Base-by-base conservation (phyloP, 2,797 vertebrate genomes). In the Discoglossus pictus region DNA sequence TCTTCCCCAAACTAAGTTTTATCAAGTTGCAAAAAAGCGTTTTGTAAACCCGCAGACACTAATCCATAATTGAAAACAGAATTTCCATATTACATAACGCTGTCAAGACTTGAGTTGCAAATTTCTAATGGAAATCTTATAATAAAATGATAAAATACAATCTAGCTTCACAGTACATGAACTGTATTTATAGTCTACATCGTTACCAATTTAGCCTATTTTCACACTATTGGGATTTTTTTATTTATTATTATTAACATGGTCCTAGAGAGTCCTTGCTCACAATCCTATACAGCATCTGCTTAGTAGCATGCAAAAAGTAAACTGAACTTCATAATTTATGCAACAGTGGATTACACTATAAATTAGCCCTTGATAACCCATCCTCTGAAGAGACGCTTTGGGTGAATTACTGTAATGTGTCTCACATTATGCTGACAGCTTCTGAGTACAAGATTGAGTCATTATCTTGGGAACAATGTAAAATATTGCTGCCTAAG, bases 21-120 rank as follows among this genome's bases (percentile, higher is more conserved):
- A 25, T 64, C 27, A 31, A 64, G 42, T 44, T 31, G 51, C 18
- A 11, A 55, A 42, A 63, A 4, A 4, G 18, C 17, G 24, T 24
- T 47, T 52, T 65, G 54, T 47, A 20, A 56, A 21, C 35, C 42
- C 5, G 6, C 23, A 36, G 24, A 70, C 56, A 12, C 34, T 48
- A 56, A 63, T 70, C 24, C 35, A 70, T 70, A 50, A 70, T 70
- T 70, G 60, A 70, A 62, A 63, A 56, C 23, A 23, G 36, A 21
- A 34, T 55, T 31, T 36, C 60, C 34, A n/a, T 25, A 70, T 62
- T 58, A 39, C 25, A 63, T 51, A 63, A 56, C 34, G 52, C 68
- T 70, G 68, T 63, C 68, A 71, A 59, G 46, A 64, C 21, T 43
- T 36, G 46, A 64, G 35, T 20, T 64, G 38, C 46, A 56, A 7